Base-by-base conservation (phyloP, 2,888 invertebrate species). In the Pollenia amentaria region DNA sequence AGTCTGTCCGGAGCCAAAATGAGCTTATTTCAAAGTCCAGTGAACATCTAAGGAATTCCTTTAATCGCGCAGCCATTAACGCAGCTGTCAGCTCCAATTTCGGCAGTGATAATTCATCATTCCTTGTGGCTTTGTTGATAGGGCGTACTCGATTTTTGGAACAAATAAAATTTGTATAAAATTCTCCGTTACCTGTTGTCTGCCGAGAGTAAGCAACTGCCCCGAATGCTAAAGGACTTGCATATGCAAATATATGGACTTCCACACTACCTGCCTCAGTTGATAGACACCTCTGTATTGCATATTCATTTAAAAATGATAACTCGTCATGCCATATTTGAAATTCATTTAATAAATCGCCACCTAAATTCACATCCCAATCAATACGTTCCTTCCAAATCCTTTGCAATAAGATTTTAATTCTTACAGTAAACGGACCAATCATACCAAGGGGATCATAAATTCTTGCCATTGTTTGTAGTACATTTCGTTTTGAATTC, bases 401-500 rank as follows among this genome's bases (percentile, higher is more conserved):
- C 29, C 38, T 48, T 57, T 88, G 86, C n/a, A 86, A 70, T 7
- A 88, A 42, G 38, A 88, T 55, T 79, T 87, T 85, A 14, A 88
- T 70, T 84, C 72, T 75, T 14, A 85, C 80, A 2, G 83, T 81
- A 67, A 78, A 87, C 7, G 85, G 88, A 7, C 85, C 81, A 21
- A 87, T 40, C 14, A 86, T 21, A 29, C 82, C 86, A 55, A 85
- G 46, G 1, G 87, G 85, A 21, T 21, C 21, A 65, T 79, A 85
- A 38, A 85, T 79, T 60, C 46, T 80, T 48, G 81, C 77, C 73
- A 84, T 83, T 10, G 78, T 73, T 70, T 78, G 72, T 29, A 84
- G 16, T 60, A 88, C 62, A 55, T 75, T 81, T n/a, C 88, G 65
- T 38, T 88, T 86, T 46, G 85, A 72, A 76, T 84, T 88, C 87